Evolutionary conservation across 2,797 vertebrate species (phyloP), one percentile per base, ranked within the genome.

Genomic region (Huso huso): DNA sequence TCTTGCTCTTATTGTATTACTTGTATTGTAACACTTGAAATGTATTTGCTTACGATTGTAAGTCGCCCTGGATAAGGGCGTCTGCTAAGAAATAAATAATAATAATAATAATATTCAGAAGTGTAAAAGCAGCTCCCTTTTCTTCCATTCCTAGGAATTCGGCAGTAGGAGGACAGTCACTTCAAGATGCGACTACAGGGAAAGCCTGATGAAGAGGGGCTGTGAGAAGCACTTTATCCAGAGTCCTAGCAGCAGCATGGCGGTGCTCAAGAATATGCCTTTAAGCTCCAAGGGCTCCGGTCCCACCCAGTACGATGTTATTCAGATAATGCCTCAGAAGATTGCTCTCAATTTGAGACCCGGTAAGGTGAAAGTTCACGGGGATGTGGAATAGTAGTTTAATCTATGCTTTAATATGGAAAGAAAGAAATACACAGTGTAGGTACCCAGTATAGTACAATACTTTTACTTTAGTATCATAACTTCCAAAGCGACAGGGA

Each of bases 281-380:
- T 84, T 99, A 74, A 98, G 96, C 72, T 91, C 83, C 62, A 94
- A 95, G 77, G 92, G 93, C 6, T 93, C 93, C 0, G 84, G 88
- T 3, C 70, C 81, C 0, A 71, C 73, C 0, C 90, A 88, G 72
- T 79, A 87, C 0, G 88, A 94, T 0, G 90, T 96, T 55, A 90
- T 93, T 0, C 96, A 98, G 86, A 93, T 98, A 69, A 89, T 74
- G 0, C 96, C 96, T 0, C 96, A 99, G 85, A 91, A 90, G 69
- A 78, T 98, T 0, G 79, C 91, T 0, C 73, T 98, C 71, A 92
- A 81, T 73, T 87, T 99, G 65, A 83, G 95, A 49, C 95, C 96
- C 0, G 96, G 96, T 98, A 75, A 85, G 82, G 76, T 18, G 53
- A 6, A 37, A 4, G 23, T 3, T 37, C 23, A 37, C 4, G 23